Percentiles rank a stretch among this genome's conserved stretches.
Evolutionary conservation across 2,797 vertebrate species (phyloP).

Genomic region (Zenarchopterus dispar): DNA sequence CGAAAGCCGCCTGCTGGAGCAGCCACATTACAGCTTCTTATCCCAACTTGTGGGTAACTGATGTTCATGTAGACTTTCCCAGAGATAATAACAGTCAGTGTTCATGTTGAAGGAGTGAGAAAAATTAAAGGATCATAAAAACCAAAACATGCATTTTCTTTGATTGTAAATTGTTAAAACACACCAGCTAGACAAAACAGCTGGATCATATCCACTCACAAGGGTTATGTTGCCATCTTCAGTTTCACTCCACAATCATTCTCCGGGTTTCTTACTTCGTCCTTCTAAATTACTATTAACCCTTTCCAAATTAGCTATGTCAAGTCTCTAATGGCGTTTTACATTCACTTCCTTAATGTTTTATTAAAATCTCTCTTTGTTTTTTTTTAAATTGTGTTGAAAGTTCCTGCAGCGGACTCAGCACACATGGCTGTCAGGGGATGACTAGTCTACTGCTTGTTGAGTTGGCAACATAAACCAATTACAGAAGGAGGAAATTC

Average conservation of each 20-base stretch:
- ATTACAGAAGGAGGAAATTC: slow-evolving; percentile 50
- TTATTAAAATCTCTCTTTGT: slow-evolving; percentile 1
- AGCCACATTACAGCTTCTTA: neutral
- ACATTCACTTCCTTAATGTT: slow-evolving; percentile 8
- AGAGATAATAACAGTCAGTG: slow-evolving; percentile 7
- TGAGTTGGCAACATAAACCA: slow-evolving; percentile 63
- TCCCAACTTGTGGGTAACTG: neutral
- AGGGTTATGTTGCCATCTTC: slow-evolving; percentile 35
- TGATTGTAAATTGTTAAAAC: slow-evolving; percentile 35
- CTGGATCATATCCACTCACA: slow-evolving; percentile 27
- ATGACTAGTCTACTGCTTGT: slow-evolving; percentile 55
- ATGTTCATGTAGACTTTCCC: slow-evolving; percentile 4
- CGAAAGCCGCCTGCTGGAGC: neutral
- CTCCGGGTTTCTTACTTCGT: slow-evolving; percentile 34
- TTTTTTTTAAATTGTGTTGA: slow-evolving; percentile 26
- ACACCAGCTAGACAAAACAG: too few relatives aligned
- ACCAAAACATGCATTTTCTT: slow-evolving; percentile 7
- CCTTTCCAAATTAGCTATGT: slow-evolving; percentile 42
- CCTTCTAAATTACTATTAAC: slow-evolving; percentile 32
- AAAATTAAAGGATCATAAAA: slow-evolving; percentile 13
- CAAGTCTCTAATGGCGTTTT: slow-evolving; percentile 30
- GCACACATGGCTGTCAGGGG: slow-evolving; percentile 48
- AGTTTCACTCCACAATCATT: slow-evolving; percentile 36
- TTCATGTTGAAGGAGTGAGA: slow-evolving; percentile 7
- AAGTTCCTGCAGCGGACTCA: slow-evolving; percentile 49